Percentiles rank a stretch among this genome's conserved stretches.
These are phyloP conservation scores for Drosophila yooni DNA, from an alignment of 2,888 invertebrate species.

Conservation along the genomic window DNA sequence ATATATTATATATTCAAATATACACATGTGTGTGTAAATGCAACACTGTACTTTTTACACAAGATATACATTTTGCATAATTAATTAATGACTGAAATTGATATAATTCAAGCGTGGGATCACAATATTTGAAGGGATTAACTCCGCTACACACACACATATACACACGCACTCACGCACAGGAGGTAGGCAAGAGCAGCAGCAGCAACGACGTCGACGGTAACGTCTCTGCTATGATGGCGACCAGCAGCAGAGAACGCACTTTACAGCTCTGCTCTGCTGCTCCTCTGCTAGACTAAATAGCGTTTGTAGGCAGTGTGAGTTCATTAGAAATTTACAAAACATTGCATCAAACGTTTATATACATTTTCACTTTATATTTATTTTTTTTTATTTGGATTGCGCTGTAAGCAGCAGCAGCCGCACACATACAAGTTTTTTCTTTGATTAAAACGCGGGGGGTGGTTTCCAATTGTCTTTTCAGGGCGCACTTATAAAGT, in stretches of 20 bases:
- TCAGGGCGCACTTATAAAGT: conserved; percentile 34
- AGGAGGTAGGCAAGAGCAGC: conserved; percentile 59
- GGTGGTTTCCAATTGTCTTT: conserved; percentile 69
- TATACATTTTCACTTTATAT: conserved; percentile 63
- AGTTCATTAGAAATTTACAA: conserved; percentile 31
- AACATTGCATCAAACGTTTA: conserved; percentile 13
- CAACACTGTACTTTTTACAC: conserved; percentile 75
- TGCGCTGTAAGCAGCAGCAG: conserved; percentile 59
- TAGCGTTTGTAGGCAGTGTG: conserved; percentile 28
- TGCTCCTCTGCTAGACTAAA: conserved; percentile 17
- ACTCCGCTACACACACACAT: conserved; percentile 45
- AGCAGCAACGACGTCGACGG: conserved; percentile 49
- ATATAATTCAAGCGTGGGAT: conserved; percentile 57
- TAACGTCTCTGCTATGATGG: conserved; percentile 70
- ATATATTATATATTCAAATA: conserved; percentile 23
- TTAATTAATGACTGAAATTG: conserved; percentile 41
- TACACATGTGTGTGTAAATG: conserved; percentile 49
- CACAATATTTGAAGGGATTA: conserved; percentile 60
- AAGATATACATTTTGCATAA: conserved; percentile 48
- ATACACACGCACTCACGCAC: conserved; percentile 21
- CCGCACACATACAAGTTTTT: conserved; percentile 66
- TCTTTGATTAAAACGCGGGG: conserved; percentile 72
- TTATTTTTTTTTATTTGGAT: conserved; percentile 28
- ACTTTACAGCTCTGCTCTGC: conserved; percentile 64
- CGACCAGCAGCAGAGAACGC: conserved; percentile 77